Conservation (phyloP, 2,113 vertebrate species). For the Hepsetus odoe region DNA sequence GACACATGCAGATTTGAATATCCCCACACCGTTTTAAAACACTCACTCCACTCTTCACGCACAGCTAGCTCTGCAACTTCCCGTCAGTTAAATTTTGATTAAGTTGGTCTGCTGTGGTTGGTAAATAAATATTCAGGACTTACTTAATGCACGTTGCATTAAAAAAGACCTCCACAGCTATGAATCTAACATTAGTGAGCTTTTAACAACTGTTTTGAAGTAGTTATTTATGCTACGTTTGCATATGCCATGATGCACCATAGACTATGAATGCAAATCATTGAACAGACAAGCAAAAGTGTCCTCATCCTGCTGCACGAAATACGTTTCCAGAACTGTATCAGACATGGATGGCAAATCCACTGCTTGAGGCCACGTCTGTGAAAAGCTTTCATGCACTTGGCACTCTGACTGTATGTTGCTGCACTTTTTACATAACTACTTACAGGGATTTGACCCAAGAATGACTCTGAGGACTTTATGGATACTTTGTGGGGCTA, state of each 20-base stretch:
- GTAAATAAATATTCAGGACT: slow-evolving; percentile 38
- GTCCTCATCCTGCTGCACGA: slow-evolving; percentile 49
- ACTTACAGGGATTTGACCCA: slow-evolving; percentile 55
- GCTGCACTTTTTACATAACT: slow-evolving; percentile 67
- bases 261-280: slow-evolving; percentile 37
- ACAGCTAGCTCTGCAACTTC: slow-evolving; percentile 31
- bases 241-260: slow-evolving; percentile 7
- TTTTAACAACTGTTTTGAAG: slow-evolving; percentile 33
- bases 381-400: slow-evolving; percentile 66
- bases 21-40: slow-evolving; percentile 31
- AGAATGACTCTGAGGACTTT: slow-evolving; percentile 52
- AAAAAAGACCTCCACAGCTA: slow-evolving; percentile 10
- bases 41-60: slow-evolving; percentile 38
- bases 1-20: slow-evolving; percentile 44
- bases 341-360: slow-evolving; percentile 62
- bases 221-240: slow-evolving; percentile 1
- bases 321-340: slow-evolving; percentile 65
- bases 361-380: slow-evolving; percentile 60
- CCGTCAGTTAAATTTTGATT: slow-evolving; percentile 56
- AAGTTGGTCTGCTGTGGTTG: slow-evolving; percentile 38
- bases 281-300: slow-evolving; percentile 53
- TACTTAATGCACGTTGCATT: slow-evolving; percentile 24
- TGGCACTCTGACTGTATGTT: slow-evolving; percentile 65
- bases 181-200: slow-evolving; percentile 18
- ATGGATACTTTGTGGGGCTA: slow-evolving; percentile 32